Evolutionary conservation across 1,140 invertebrate species (phyloP).

Genomic region (Hyposmocoma kahamanoa): DNA sequence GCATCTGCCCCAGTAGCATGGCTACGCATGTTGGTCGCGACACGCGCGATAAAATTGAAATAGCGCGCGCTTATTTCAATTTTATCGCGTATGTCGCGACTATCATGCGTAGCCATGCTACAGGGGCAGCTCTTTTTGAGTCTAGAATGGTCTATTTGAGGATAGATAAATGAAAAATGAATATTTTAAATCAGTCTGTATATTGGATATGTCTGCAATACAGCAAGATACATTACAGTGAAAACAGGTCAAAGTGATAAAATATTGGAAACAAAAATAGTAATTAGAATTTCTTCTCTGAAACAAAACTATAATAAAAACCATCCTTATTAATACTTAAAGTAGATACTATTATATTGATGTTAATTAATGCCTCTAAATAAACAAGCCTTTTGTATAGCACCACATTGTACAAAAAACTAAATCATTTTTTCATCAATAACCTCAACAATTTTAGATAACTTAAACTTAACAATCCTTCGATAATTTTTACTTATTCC

Average conservation of each 20-base stretch:
- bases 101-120: too few relatives aligned
- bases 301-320: constrained; percentile 73
- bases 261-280: constrained; percentile 73
- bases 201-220: constrained; percentile 76
- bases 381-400: constrained; percentile 62
- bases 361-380: constrained; percentile 71
- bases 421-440: constrained; percentile 57
- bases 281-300: constrained; percentile 72
- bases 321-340: constrained; percentile 70
- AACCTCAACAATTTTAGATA: constrained; percentile 72
- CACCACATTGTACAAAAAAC: constrained; percentile 58
- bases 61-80: too few relatives aligned
- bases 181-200: constrained; percentile 73
- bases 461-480: constrained; percentile 70
- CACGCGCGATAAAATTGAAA: too few relatives aligned
- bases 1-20: too few relatives aligned
- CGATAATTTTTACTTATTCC: constrained; percentile 64
- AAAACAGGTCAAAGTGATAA: constrained; percentile 72
- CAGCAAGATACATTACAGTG: constrained; percentile 73
- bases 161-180: constrained; percentile 5
- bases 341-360: constrained; percentile 69
- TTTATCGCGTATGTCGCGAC: too few relatives aligned
- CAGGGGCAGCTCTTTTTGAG: too few relatives aligned
- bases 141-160: too few relatives aligned
- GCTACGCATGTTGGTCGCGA: too few relatives aligned